Conservation (phyloP, 2,797 vertebrate species). For the Dipus sagitta region DNA sequence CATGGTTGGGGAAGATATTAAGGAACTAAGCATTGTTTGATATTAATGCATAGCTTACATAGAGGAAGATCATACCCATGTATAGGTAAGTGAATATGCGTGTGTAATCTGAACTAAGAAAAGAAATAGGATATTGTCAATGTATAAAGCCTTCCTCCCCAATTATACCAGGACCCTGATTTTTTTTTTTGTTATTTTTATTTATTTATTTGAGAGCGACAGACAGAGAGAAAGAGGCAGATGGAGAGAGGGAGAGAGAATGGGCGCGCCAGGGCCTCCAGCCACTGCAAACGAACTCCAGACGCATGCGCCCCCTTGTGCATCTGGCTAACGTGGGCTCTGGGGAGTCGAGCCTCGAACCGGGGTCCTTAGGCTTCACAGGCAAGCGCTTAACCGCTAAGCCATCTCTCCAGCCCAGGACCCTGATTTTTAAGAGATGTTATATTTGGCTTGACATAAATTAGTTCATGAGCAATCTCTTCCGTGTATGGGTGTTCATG, state of each 20-base stretch:
- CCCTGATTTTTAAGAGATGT: not conserved
- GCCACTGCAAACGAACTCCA: too few species aligned
- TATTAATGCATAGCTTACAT: not conserved
- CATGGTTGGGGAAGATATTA: not conserved
- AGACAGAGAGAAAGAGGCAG: too few species aligned
- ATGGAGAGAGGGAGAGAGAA: too few species aligned
- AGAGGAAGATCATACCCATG: not conserved
- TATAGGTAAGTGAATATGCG: not conserved
- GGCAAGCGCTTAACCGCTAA: too few species aligned
- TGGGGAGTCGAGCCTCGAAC: too few species aligned
- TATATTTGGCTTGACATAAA: not conserved
- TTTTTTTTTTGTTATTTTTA: too few species aligned
- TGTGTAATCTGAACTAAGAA: not conserved
- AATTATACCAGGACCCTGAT: not conserved
- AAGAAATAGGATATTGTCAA: not conserved
- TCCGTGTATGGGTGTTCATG: not conserved
- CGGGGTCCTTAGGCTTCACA: too few species aligned
- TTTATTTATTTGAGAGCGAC: too few species aligned
- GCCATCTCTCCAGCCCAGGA: too few species aligned
- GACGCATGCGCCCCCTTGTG: too few species aligned
- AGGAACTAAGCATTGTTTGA: not conserved
- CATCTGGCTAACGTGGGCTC: too few species aligned
- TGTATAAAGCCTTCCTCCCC: not conserved
- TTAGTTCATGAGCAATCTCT: not conserved
- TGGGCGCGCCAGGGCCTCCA: too few species aligned